phyloP scores from a whole-genome alignment of 1,140 invertebrate genomes.

The Mya arenaria region DNA sequence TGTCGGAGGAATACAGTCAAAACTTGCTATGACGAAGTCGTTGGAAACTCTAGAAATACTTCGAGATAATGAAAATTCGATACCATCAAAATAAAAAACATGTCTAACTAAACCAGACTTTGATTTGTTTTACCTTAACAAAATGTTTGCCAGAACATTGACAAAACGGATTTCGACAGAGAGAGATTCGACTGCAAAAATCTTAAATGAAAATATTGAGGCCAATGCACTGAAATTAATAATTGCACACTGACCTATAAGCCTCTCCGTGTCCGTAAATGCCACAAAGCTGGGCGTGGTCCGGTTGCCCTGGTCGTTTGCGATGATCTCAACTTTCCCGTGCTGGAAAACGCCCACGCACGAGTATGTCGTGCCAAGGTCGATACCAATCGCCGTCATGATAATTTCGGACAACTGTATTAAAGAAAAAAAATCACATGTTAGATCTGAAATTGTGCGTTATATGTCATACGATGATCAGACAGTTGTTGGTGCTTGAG shows the following conservation, averaged over 20 bases:
- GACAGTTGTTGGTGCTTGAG: not conserved
- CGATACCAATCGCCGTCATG: conserved; percentile 82
- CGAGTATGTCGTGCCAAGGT: conserved; percentile 83
- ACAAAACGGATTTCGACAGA: no score
- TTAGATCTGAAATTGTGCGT: not conserved
- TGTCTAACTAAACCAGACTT: no score
- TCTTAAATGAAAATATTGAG: no score
- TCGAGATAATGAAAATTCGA: no score
- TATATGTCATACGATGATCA: not conserved
- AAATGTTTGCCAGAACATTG: no score
- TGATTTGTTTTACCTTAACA: no score
- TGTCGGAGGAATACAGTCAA: no score
- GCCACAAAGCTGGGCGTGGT: conserved; percentile 93
- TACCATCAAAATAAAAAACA: no score
- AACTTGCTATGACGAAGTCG: no score
- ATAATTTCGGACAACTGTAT: not conserved
- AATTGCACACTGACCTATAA: conserved; percentile 90
- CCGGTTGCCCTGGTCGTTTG: conserved; percentile 94
- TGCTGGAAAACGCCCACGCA: conserved; percentile 84
- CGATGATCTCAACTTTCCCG: conserved; percentile 94
- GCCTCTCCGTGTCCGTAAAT: conserved; percentile 92
- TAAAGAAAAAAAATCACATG: not conserved
- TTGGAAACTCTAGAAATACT: no score
- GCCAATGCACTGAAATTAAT: no score
- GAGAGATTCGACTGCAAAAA: no score